Evolutionary conservation across 1,140 invertebrate species (phyloP).

Genomic region (Anastrepha obliqua): DNA sequence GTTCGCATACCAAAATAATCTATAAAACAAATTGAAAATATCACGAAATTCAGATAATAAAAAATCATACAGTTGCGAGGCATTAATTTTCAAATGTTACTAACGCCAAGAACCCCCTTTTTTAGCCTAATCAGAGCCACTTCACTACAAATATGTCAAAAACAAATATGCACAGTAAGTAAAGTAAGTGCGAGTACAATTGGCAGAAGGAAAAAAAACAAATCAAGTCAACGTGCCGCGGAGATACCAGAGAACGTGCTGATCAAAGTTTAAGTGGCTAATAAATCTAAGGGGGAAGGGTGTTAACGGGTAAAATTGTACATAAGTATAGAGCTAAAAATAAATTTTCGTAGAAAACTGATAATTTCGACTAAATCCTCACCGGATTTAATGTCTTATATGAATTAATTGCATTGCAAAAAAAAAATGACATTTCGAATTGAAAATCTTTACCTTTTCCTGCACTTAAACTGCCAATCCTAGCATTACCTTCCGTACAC

Average conservation of each 20-base stretch:
- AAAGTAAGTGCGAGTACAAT: neutral
- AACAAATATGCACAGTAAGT: neutral
- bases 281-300: neutral
- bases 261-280: constrained; percentile 41
- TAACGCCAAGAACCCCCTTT: constrained; percentile 16
- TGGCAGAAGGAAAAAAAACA: neutral
- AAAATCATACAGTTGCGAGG: neutral
- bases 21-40: neutral
- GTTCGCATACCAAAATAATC: constrained; percentile 19
- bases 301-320: too few relatives aligned
- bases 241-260: constrained; percentile 21
- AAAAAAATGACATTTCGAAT: too few relatives aligned
- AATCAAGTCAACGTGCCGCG: constrained; percentile 1
- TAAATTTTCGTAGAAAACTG: too few relatives aligned
- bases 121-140: constrained; percentile 17
- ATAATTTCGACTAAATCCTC: too few relatives aligned
- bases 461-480: too few relatives aligned
- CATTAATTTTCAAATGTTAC: constrained; percentile 39
- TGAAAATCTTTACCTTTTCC: too few relatives aligned
- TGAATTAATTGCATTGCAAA: too few relatives aligned
- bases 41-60: neutral
- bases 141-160: constrained; percentile 44
- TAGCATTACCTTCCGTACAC: neutral
- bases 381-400: too few relatives aligned
- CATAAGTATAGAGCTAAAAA: too few relatives aligned